Evolutionary conservation across 1,140 invertebrate species (phyloP).

Genomic region (Caenorhabditis tropicalis): DNA sequence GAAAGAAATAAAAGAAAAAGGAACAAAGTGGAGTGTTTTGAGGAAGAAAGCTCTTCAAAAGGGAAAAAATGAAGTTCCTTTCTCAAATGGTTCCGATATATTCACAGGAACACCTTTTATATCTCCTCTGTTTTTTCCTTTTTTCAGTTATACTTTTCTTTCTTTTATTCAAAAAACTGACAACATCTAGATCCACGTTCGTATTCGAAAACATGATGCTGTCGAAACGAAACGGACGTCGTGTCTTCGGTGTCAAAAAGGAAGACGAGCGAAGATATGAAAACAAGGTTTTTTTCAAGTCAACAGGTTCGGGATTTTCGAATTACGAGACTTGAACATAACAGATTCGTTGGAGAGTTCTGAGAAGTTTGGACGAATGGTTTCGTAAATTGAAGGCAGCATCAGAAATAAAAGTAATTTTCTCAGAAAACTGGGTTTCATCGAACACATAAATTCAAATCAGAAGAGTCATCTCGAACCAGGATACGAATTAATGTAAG

Average conservation of each 20-base stretch:
- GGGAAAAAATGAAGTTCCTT: conserved; percentile 10
- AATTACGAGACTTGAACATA: neutral
- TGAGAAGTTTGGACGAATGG: too few relatives aligned
- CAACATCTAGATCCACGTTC: neutral
- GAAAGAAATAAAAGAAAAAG: neutral
- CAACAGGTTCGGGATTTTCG: neutral
- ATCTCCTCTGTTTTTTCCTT: neutral
- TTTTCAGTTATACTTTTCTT: neutral
- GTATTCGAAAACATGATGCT: neutral
- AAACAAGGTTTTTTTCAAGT: neutral
- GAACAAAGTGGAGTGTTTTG: conserved; percentile 17
- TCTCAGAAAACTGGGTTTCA: neutral
- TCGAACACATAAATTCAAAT: neutral
- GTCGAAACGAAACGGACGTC: neutral
- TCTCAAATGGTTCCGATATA: neutral
- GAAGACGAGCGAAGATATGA: neutral
- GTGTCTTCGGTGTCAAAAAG: neutral
- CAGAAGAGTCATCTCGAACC: neutral
- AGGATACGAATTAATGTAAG: too few relatives aligned
- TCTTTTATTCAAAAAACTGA: neutral
- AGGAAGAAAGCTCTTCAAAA: neutral
- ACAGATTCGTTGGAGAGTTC: neutral
- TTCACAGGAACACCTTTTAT: neutral
- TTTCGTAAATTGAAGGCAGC: too few relatives aligned
- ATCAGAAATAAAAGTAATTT: too few relatives aligned